phyloP scores from a whole-genome alignment of 53 echinoderm and acorn worm genomes.

The Holothuria scabra region DNA sequence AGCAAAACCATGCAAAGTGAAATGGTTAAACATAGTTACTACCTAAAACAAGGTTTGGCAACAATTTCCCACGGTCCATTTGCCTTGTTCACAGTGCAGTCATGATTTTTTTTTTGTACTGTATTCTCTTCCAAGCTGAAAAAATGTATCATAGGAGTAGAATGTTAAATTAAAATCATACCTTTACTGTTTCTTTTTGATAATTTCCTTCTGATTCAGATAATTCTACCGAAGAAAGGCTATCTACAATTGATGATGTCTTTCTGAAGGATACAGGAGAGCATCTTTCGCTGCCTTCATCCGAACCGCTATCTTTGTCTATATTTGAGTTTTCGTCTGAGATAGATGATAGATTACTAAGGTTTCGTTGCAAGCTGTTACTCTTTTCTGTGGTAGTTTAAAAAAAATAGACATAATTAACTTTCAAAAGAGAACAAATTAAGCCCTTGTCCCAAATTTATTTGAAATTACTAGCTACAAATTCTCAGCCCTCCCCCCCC shows the following conservation, averaged over 20 bases:
- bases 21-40: no score
- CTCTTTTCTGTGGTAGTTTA: background rate
- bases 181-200: constrained; percentile 17
- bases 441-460: background rate
- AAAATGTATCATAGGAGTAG: no score
- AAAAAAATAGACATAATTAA: background rate
- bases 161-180: background rate
- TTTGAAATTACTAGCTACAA: no score
- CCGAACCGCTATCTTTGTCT: constrained; percentile 35
- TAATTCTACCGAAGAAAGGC: constrained; percentile 36
- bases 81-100: no score
- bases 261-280: constrained; percentile 13
- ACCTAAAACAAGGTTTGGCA: no score
- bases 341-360: constrained; percentile 19
- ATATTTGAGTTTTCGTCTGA: constrained; percentile 30
- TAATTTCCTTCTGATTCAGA: background rate
- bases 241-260: constrained; percentile 13
- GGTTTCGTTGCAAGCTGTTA: constrained; percentile 9
- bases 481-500: no score
- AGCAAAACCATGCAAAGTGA: no score
- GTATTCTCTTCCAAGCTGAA: no score
- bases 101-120: no score
- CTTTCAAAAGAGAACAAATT: background rate
- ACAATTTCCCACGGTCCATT: no score
- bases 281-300: constrained; percentile 38